These are phyloP conservation scores for Phalangium opilio DNA, from an alignment of 2,888 invertebrate genomes.

Conservation along the genomic window DNA sequence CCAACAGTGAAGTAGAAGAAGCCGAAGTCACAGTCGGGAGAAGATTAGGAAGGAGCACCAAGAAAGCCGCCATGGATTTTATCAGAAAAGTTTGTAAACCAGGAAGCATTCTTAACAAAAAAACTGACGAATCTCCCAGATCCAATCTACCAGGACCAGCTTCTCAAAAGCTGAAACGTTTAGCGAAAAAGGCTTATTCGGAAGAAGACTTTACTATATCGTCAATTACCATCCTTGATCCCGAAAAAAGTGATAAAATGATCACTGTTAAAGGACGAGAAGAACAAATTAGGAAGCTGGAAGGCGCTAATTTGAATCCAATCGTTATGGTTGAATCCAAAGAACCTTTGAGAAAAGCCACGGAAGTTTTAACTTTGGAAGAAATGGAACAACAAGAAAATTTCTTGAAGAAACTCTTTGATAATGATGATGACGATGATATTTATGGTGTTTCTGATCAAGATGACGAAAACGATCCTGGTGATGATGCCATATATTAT, in stretches of 20 bases:
- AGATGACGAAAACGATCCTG: constrained; percentile 4
- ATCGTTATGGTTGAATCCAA: constrained; percentile 12
- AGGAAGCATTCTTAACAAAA: background rate
- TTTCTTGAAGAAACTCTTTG: background rate
- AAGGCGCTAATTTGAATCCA: constrained; percentile 13
- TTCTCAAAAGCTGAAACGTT: background rate
- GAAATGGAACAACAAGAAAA: background rate
- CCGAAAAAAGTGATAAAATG: constrained; percentile 13
- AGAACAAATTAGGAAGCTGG: constrained; percentile 8
- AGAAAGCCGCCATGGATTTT: background rate
- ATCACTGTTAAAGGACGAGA: constrained; percentile 15
- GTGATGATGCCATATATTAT: constrained; percentile 5
- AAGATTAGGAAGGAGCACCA: too few species aligned
- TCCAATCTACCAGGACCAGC: background rate
- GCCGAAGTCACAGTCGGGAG: too few species aligned
- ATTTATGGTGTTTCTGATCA: constrained; percentile 8
- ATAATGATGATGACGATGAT: constrained; percentile 7
- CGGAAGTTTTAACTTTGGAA: background rate
- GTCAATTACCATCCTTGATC: constrained; percentile 14
- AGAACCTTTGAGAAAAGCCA: constrained; percentile 5
- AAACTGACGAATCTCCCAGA: background rate
- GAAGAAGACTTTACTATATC: constrained; percentile 2
- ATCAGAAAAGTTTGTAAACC: background rate
- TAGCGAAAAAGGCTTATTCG: background rate
- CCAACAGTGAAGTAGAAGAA: too few species aligned